These are phyloP conservation scores for Cercopithecus mona DNA, from an alignment of 2,113 vertebrate species.

Conservation along the genomic window DNA sequence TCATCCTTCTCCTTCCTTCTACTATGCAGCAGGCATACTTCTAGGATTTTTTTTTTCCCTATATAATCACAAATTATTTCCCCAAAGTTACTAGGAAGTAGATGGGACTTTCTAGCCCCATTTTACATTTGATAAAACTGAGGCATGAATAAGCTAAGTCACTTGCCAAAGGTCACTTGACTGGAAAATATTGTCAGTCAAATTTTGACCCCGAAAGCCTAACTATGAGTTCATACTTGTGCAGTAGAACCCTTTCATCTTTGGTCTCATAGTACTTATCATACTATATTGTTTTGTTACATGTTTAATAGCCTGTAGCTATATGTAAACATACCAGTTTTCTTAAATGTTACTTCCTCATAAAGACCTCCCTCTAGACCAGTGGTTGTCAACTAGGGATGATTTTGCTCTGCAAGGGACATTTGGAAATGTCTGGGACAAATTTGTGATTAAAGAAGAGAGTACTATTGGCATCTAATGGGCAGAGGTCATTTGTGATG, in stretches of 20 bases:
- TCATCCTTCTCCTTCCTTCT: not conserved
- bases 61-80: not conserved
- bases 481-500: not conserved
- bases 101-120: not conserved
- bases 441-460: not conserved
- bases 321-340: not conserved
- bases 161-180: not conserved
- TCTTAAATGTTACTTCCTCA: not conserved
- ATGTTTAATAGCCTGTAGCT: not conserved
- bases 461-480: not conserved
- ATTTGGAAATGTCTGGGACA: not conserved
- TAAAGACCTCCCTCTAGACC: not conserved
- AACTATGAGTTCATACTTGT: not conserved
- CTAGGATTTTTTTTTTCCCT: not conserved
- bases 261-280: not conserved
- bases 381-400: not conserved
- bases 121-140: not conserved
- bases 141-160: not conserved
- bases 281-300: not conserved
- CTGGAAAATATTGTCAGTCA: not conserved
- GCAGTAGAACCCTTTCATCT: not conserved
- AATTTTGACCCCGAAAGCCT: not conserved
- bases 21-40: not conserved
- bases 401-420: not conserved
- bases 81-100: not conserved